Evolutionary conservation across 2,888 invertebrate genomes (phyloP), one percentile per base, ranked within the genome.

Genomic region (Agriotes lineatus): DNA sequence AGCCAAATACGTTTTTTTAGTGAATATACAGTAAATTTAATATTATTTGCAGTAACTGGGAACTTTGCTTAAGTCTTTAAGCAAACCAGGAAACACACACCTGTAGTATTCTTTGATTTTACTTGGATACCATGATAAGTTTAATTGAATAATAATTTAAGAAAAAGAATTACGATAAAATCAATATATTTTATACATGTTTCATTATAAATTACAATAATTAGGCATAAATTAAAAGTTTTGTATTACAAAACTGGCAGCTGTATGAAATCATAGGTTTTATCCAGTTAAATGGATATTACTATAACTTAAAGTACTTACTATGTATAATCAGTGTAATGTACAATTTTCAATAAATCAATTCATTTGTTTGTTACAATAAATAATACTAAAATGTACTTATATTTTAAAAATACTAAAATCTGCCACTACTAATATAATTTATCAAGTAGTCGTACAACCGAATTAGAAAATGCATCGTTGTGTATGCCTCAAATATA

Each of bases 101-200:
- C n/a, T n/a, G n/a, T n/a, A n/a, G n/a, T n/a, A n/a, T n/a, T n/a
- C n/a, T n/a, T n/a, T n/a, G n/a, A n/a, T n/a, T n/a, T n/a, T n/a
- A n/a, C n/a, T n/a, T n/a, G n/a, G n/a, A n/a, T n/a, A n/a, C n/a
- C n/a, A n/a, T n/a, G n/a, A n/a, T n/a, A n/a, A n/a, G n/a, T n/a
- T n/a, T n/a, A n/a, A n/a, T n/a, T n/a, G n/a, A n/a, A n/a, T n/a
- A n/a, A n/a, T n/a, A n/a, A n/a, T n/a, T n/a, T n/a, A n/a, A n/a
- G n/a, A n/a, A 25, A 52, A 22, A 18, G 33, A n/a, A 33, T 30
- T 81, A 80, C 79, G 76, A 80, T 82, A 81, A 82, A 82, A 80
- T 82, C 76, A 82, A 81, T 82, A 82, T 83, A 82, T 81, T 81
- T 83, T 83, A 52, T 82, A 83, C 82, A 83, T 80, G 81, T 80